phyloP scores from a whole-genome alignment of 2,888 invertebrate genomes.

The Chrysolina americana region DNA sequence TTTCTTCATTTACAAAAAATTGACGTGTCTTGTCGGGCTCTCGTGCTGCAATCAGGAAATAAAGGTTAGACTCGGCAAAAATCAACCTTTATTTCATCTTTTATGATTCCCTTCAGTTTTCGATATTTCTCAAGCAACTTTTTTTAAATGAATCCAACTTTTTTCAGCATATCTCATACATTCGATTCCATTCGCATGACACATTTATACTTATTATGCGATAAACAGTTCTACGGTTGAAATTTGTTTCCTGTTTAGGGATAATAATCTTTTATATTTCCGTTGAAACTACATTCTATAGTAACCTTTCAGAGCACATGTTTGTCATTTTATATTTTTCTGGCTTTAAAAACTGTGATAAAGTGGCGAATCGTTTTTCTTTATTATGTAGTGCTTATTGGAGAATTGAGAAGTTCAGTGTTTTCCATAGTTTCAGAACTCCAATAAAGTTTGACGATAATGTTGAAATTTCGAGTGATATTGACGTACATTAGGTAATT shows the following conservation, averaged over 20 bases:
- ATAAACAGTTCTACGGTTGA: slow-evolving; percentile 10
- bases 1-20: no score
- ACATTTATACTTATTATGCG: not conserved
- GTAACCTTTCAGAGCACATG: slow-evolving; percentile 22
- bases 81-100: no score
- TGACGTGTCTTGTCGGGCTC: no score
- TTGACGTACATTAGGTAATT: not conserved
- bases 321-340: slow-evolving; percentile 4
- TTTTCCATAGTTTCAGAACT: not conserved
- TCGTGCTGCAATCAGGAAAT: no score
- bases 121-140: no score
- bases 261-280: slow-evolving; percentile 32
- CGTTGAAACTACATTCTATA: slow-evolving; percentile 19
- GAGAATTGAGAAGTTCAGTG: no score
- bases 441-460: not conserved
- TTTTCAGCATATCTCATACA: no score
- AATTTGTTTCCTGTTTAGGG: slow-evolving; percentile 24
- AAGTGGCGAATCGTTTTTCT: not conserved
- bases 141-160: no score
- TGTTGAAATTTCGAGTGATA: not conserved
- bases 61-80: no score
- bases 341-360: not conserved
- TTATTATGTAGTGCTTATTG: no score
- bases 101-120: no score
- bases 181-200: no score